These are phyloP conservation scores for Galeruca laticollis DNA, from an alignment of 2,888 invertebrate genomes.

Conservation along the genomic window DNA sequence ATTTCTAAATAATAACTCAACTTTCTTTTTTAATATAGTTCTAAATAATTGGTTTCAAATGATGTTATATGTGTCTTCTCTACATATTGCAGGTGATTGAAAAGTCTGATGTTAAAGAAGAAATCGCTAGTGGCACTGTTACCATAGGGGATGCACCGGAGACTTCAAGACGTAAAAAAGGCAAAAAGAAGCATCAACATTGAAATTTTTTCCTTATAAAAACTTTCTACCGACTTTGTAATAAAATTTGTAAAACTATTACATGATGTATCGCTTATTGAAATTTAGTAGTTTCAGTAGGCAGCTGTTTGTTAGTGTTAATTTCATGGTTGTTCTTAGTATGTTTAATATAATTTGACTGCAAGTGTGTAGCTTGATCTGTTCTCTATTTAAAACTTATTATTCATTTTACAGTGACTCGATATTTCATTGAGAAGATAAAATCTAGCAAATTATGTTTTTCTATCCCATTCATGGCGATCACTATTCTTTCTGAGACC, in stretches of 20 bases:
- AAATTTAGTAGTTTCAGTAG: background rate
- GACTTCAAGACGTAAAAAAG: constrained; percentile 52
- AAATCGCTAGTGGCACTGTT: constrained; percentile 74
- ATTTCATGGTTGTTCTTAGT: background rate
- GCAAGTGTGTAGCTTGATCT: too few relatives aligned
- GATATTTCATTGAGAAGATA: too few relatives aligned
- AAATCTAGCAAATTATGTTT: too few relatives aligned
- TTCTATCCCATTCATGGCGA: too few relatives aligned
- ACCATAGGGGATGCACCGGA: constrained; percentile 68
- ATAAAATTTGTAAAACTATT: background rate
- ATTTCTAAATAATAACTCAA: too few relatives aligned
- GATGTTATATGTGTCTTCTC: background rate
- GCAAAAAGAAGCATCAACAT: constrained; percentile 49
- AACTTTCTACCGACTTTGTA: background rate
- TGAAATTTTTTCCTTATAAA: constrained; percentile 5
- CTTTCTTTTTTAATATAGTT: too few relatives aligned
- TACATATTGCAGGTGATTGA: constrained; percentile 65
- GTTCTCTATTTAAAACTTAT: too few relatives aligned
- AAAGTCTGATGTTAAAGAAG: constrained; percentile 70
- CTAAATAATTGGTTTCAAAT: too few relatives aligned
- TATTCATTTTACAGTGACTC: too few relatives aligned
- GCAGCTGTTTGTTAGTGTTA: background rate
- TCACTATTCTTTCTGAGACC: too few relatives aligned
- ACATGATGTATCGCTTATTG: background rate
- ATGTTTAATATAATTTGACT: too few relatives aligned